A percentile compares a stretch with the other conserved stretches of the same genome.
phyloP scores from a whole-genome alignment of 1,140 invertebrate species.

The Holcopasites calliopsidis region DNA sequence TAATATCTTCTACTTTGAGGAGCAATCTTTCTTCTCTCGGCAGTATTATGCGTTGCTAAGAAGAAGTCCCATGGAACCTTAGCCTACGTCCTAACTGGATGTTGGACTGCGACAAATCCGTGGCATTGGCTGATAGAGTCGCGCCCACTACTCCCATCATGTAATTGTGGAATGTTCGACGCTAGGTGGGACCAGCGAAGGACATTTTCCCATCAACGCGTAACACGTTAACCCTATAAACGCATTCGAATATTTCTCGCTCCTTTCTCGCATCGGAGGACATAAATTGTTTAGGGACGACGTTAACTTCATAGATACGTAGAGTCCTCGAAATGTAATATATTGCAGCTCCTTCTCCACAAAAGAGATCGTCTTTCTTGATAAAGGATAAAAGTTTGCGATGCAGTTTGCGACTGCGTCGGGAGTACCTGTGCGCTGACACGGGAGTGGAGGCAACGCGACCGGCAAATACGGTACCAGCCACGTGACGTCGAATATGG shows the following conservation, averaged over 20 bases:
- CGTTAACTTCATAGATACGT: conserved; percentile 18
- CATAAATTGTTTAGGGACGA: conserved; percentile 18
- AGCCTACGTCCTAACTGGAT: no score
- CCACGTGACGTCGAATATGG: not conserved
- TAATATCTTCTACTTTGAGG: no score
- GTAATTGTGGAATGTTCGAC: no score
- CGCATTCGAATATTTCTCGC: not conserved
- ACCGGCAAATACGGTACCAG: conserved; percentile 22
- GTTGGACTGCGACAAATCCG: no score
- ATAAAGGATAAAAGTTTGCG: not conserved
- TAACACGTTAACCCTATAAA: not conserved
- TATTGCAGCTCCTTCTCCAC: not conserved
- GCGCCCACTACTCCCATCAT: no score
- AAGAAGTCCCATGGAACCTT: no score
- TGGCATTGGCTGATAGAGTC: no score
- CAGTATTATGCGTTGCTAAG: no score
- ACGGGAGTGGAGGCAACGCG: not conserved
- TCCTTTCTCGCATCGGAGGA: not conserved
- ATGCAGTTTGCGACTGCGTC: not conserved
- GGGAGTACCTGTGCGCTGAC: not conserved
- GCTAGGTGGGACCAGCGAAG: no score
- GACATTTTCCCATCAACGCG: not conserved
- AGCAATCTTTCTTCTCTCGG: no score
- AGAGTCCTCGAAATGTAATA: not conserved
- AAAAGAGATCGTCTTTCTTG: not conserved